Evolutionary conservation across 1,140 invertebrate species (phyloP), one percentile per base, ranked within the genome.

Genomic region (Trichoplusia ni): DNA sequence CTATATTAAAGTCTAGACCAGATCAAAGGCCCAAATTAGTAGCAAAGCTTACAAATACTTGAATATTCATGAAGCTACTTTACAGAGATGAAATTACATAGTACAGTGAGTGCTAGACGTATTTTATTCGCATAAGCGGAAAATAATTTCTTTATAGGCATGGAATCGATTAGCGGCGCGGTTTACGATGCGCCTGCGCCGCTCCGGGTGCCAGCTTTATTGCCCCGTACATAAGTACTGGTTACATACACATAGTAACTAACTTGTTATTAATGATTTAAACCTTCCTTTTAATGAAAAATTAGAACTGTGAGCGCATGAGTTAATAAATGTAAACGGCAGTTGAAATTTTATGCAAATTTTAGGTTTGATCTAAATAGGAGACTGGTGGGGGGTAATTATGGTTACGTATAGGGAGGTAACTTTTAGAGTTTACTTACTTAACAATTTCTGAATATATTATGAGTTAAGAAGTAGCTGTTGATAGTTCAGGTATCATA

Each of bases 111-210:
- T 49, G 35, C 16, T 19, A 44, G 14, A 27, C 29, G 53, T 58
- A 47, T 58, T 60, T 68, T 60, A 66, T 64, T 51, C 47, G 46
- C 64, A 56, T 59, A 46, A 27, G 56, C 46, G 64, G 59, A 67
- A 64, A 67, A 67, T 67, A 67, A 66, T 64, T 67, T 71, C 64
- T 71, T 71, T 71, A 71, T 65, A 71, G 60, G 37, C 68, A 64
- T 64, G 18, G 69, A 64, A 71, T 71, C 60, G 64, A 67, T 71
- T 71, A 70, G 56, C 13, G 11, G 31, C 56, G 40, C 33, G 47
- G 60, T 67, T 71, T 67, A 67, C 59, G 59, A 71, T 37, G 59
- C 40, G 51, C 35, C 9, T 25, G 37, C 53, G 60, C 33, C 25
- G 35, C 38, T 21, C 6, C 38, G 31, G 49, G 40, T 61, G 58